Base-by-base conservation (phyloP, 2,888 invertebrate genomes). In the Amiota minor region DNA sequence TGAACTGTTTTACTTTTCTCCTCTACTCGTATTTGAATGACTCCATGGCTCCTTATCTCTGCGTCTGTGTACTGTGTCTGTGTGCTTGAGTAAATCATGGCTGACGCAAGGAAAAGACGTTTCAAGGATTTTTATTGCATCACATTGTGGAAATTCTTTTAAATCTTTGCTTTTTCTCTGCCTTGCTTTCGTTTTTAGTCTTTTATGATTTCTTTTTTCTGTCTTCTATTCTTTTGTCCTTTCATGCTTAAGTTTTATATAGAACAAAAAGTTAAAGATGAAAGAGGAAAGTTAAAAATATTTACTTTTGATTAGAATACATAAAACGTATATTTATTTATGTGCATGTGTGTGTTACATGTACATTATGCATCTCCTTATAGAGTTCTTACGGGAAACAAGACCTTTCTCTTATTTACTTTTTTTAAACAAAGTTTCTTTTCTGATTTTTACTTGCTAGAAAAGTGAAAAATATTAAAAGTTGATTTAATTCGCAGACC, bases 91-190 rank as follows among this genome's bases (percentile, higher is more conserved):
- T 76, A 75, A 82, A 81, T 72, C 71, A 72, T 72, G 71, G 65
- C 71, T 23, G 65, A 65, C 56, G 70, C 53, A 70, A 14, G 20
- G 53, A 47, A 62, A 56, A 72, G 73, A 46, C 72, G 70, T 81
- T 83, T 83, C 81, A 85, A 81, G 81, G 83, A 83, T 83, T 86
- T 87, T 86, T 87, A 86, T 86, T 79, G 85, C 86, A 81, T 83
- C 82, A 86, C 83, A 81, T 86, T 79, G 85, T 81, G 81, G 81
- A 85, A 82, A 84, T 86, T 84, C 82, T 85, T 86, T 86, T 86
- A 86, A 88, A 88, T 88, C 85, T 83, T 85, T 80, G 82, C 80
- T 84, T 82, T 79, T 81, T 77, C 47, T 78, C 77, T 78, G 84
- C 80, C 79, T 77, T 84, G 85, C 84, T 84, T 77, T 81, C 80